phyloP scores from a whole-genome alignment of 2,113 vertebrate species.

The Dipodomys stephensi region DNA sequence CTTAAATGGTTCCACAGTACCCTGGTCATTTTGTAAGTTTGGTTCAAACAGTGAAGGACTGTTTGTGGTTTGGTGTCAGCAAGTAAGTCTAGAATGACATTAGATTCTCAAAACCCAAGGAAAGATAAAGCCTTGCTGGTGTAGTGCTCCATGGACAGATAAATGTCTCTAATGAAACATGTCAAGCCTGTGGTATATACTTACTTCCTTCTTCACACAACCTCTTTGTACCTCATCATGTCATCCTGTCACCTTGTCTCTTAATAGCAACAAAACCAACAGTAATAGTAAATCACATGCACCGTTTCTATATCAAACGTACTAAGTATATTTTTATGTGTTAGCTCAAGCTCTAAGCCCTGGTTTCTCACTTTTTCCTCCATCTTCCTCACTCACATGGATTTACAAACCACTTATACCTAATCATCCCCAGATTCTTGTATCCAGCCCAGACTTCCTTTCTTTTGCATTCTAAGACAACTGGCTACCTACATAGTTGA shows the following conservation, averaged over 20 bases:
- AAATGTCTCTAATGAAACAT: background rate
- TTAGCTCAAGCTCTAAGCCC: background rate
- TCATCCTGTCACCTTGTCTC: background rate
- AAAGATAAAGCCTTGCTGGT: background rate
- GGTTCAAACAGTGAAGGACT: background rate
- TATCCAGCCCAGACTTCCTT: background rate
- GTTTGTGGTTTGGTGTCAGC: background rate
- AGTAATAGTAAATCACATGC: background rate
- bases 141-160: background rate
- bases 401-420: background rate
- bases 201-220: background rate
- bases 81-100: background rate
- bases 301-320: background rate
- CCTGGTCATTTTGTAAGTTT: background rate
- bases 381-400: background rate
- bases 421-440: background rate
- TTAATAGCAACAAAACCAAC: conserved; percentile 1
- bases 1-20: background rate
- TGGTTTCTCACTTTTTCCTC: background rate
- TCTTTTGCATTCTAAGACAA: background rate
- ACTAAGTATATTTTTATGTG: background rate
- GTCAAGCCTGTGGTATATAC: background rate
- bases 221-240: background rate
- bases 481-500: background rate
- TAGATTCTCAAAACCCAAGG: background rate